Evolutionary conservation across 2,113 vertebrate genomes (phyloP).

Genomic region (Toxostoma redivivum): DNA sequence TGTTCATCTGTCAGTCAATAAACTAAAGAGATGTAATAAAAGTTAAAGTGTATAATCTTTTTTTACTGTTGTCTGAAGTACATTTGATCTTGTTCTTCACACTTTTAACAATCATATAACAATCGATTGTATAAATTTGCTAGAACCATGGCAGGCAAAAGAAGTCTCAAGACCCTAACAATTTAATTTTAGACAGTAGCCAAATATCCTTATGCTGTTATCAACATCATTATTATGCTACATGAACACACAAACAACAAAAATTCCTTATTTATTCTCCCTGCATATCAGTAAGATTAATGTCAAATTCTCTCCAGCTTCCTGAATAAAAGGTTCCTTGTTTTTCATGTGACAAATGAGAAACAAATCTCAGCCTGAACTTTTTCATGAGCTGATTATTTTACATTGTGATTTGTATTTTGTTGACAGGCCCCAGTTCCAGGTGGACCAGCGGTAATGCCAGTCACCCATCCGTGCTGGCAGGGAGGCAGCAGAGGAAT

Average conservation of each 20-base stretch:
- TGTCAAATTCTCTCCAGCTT: constrained; percentile 29
- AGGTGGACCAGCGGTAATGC: not conserved
- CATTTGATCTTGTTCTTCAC: not conserved
- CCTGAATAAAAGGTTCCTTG: constrained; percentile 4
- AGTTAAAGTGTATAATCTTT: not conserved
- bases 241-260: not conserved
- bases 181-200: not conserved
- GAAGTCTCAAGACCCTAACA: not conserved
- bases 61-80: not conserved
- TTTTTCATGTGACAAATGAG: constrained; percentile 44
- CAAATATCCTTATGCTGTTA: not conserved
- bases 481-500: not conserved
- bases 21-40: not conserved
- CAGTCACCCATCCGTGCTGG: not conserved
- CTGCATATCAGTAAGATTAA: constrained; percentile 24
- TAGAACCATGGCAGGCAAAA: not conserved
- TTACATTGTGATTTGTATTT: not conserved
- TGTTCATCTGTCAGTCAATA: not conserved
- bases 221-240: constrained; percentile 25
- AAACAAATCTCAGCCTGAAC: constrained; percentile 35
- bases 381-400: constrained; percentile 37
- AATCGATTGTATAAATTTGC: not conserved
- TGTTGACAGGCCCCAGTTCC: not conserved
- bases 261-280: constrained; percentile 29
- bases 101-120: not conserved